Percentiles rank a stretch among this genome's conserved stretches.
Conservation (phyloP, 2,797 vertebrate genomes). For the Microctenopoma steveboyesi region DNA sequence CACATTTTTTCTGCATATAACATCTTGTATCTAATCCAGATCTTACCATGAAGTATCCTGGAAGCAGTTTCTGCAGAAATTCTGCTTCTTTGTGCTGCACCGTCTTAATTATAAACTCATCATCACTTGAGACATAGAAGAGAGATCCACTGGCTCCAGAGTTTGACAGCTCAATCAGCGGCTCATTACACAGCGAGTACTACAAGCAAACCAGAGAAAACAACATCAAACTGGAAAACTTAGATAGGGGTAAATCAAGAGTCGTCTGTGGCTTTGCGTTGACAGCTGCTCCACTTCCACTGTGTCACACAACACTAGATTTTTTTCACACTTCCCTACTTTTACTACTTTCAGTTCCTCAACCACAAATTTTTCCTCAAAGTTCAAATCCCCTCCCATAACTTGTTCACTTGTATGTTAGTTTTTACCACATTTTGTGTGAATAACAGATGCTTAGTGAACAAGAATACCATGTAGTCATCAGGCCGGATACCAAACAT, state of each 20-base stretch:
- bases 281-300: constrained; percentile 16
- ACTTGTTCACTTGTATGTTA: neutral
- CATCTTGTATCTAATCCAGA: neutral
- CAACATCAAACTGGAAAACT: constrained; percentile 12
- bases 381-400: constrained; percentile 1
- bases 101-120: constrained; percentile 97
- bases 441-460: constrained; percentile 1
- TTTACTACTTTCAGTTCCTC: constrained; percentile 40
- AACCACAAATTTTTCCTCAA: constrained; percentile 1
- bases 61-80: constrained; percentile 96
- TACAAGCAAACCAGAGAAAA: constrained; percentile 61
- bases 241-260: neutral
- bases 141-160: constrained; percentile 95
- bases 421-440: neutral
- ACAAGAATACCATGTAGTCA: constrained; percentile 90
- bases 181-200: constrained; percentile 93
- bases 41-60: constrained; percentile 97
- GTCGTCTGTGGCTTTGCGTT: neutral
- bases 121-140: constrained; percentile 95
- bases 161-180: constrained; percentile 92
- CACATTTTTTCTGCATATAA: no score
- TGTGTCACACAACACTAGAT: constrained; percentile 5
- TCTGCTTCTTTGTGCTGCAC: constrained; percentile 98
- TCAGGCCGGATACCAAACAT: constrained; percentile 95
- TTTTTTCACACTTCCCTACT: constrained; percentile 34